Conservation (phyloP, 2,113 vertebrate genomes). For the Amblyornis subalaris region DNA sequence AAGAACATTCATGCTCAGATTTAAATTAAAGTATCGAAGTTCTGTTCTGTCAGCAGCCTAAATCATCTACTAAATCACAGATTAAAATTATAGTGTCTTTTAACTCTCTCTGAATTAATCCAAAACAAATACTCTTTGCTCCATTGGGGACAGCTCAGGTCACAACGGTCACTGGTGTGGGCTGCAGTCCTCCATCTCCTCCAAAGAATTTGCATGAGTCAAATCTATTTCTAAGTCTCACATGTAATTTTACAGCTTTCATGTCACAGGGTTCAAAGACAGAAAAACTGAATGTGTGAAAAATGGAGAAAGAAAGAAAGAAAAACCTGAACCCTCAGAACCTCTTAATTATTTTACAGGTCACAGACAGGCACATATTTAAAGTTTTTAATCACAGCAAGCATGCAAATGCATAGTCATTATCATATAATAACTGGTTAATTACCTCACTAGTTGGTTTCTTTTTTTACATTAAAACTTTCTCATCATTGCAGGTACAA, state of each 20-base stretch:
- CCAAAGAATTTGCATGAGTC: background rate
- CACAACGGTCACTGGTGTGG: background rate
- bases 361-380: background rate
- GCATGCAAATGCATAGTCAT: background rate
- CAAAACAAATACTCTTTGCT: background rate
- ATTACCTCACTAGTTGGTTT: background rate
- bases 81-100: background rate
- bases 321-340: background rate
- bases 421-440: background rate
- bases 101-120: background rate
- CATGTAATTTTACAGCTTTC: background rate
- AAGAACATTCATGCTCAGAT: background rate
- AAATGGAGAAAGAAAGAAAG: background rate
- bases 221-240: background rate
- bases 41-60: background rate
- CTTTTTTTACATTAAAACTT: background rate
- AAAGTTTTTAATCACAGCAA: background rate
- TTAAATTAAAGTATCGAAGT: background rate
- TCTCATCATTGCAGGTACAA: background rate
- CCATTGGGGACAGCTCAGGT: background rate
- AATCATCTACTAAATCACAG: background rate
- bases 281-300: background rate
- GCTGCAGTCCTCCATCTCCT: background rate
- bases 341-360: background rate
- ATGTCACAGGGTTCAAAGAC: background rate